A percentile compares a stretch with the other conserved stretches of the same genome.
Evolutionary conservation across 2,888 invertebrate genomes (phyloP).

Genomic region (Lasioglossum figueresi): DNA sequence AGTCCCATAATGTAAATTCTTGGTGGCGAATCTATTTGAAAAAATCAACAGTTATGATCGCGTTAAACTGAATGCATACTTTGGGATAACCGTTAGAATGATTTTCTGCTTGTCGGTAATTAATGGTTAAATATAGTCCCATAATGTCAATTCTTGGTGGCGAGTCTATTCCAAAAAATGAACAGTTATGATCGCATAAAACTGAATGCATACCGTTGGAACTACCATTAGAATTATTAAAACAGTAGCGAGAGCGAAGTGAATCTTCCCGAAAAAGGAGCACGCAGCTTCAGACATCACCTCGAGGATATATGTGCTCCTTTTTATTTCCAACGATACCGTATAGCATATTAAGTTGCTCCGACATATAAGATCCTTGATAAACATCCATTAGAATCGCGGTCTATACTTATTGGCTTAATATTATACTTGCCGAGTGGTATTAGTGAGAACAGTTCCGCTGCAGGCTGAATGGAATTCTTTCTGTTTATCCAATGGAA

Average conservation of each 20-base stretch:
- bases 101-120: background rate
- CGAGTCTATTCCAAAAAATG: background rate
- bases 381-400: constrained; percentile 11
- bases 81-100: background rate
- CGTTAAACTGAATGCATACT: too few species aligned
- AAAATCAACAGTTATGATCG: background rate
- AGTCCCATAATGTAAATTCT: background rate
- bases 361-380: constrained; percentile 15
- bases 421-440: background rate
- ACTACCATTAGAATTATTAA: background rate
- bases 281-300: background rate
- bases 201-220: background rate
- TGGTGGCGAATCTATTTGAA: background rate
- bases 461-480: constrained; percentile 6
- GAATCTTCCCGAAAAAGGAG: background rate
- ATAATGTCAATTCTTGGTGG: background rate
- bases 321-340: background rate
- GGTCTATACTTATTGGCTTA: constrained; percentile 6
- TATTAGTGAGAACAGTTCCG: constrained; percentile 2
- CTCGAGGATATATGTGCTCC: background rate
- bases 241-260: background rate
- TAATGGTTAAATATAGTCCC: background rate
- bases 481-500: background rate
- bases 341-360: constrained; percentile 4
- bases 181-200: background rate